phyloP scores from a whole-genome alignment of 2,797 vertebrate species.

The Enteromius radiatus region DNA sequence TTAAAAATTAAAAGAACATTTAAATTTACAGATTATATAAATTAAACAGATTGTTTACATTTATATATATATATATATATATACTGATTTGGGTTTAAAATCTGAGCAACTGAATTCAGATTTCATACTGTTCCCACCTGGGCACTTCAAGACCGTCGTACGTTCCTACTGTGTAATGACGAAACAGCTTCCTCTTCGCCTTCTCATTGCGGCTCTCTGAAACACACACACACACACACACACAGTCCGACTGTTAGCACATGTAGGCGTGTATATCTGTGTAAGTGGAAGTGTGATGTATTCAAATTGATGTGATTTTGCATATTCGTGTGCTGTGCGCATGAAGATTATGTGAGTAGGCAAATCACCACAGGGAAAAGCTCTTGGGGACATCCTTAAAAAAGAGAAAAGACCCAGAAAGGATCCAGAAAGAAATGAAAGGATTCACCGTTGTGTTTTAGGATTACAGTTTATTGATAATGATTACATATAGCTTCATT shows the following conservation, averaged over 20 bases:
- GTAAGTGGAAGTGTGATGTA: conserved; percentile 38
- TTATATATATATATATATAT: neutral
- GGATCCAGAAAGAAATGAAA: neutral
- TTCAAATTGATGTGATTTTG: conserved; percentile 35
- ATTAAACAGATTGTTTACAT: neutral
- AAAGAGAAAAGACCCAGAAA: neutral
- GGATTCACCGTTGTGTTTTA: conserved; percentile 11
- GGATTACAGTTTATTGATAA: neutral
- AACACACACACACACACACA: conserved; percentile 59
- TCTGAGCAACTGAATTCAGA: neutral
- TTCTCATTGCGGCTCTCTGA: conserved; percentile 86
- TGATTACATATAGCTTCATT: neutral
- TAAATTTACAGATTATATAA: neutral
- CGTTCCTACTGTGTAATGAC: conserved; percentile 92
- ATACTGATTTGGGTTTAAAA: neutral
- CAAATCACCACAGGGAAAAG: conserved; percentile 27
- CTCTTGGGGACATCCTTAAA: conserved; percentile 21
- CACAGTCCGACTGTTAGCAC: conserved; percentile 35
- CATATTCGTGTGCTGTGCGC: conserved; percentile 17
- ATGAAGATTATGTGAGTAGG: conserved; percentile 30
- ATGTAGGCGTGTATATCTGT: conserved; percentile 40
- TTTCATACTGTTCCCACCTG: conserved; percentile 73
- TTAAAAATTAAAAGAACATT: neutral
- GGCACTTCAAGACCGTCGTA: conserved; percentile 91
- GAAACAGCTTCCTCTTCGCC: conserved; percentile 88